Evolutionary conservation across 2,888 invertebrate species (phyloP).

Genomic region (Blastobasis adustella): DNA sequence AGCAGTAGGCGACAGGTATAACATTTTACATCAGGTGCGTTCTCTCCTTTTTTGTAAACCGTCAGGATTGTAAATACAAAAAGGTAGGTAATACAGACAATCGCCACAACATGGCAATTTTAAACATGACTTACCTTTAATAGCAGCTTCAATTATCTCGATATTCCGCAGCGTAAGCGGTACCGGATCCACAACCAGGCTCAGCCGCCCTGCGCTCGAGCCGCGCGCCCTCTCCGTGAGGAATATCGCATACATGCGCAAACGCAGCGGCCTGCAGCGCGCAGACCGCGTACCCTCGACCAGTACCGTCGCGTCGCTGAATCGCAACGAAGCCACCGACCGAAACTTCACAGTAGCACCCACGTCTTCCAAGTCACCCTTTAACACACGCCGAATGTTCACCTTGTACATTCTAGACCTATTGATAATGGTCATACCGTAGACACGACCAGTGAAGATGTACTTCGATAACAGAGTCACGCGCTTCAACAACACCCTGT

Average conservation of each 20-base stretch:
- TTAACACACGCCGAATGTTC: constrained; percentile 55
- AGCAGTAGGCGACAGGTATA: too few species aligned
- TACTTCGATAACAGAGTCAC: constrained; percentile 50
- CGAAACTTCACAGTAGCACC: constrained; percentile 45
- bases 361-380: constrained; percentile 58
- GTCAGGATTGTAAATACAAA: too few species aligned
- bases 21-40: too few species aligned
- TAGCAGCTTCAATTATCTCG: constrained; percentile 52
- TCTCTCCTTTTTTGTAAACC: too few species aligned
- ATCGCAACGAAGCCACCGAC: constrained; percentile 39
- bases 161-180: constrained; percentile 48
- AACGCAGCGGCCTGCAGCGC: constrained; percentile 40
- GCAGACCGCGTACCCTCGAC: constrained; percentile 37
- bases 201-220: constrained; percentile 28
- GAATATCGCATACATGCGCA: constrained; percentile 56
- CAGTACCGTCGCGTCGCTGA: constrained; percentile 50
- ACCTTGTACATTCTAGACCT: constrained; percentile 48
- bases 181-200: constrained; percentile 52
- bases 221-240: constrained; percentile 38
- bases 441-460: constrained; percentile 60
- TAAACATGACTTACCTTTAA: constrained; percentile 46
- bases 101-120: too few species aligned
- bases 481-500: constrained; percentile 46
- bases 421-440: constrained; percentile 36
- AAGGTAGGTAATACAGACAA: too few species aligned